phyloP scores from a whole-genome alignment of 2,113 vertebrate species.

The Polyodon spathula region DNA sequence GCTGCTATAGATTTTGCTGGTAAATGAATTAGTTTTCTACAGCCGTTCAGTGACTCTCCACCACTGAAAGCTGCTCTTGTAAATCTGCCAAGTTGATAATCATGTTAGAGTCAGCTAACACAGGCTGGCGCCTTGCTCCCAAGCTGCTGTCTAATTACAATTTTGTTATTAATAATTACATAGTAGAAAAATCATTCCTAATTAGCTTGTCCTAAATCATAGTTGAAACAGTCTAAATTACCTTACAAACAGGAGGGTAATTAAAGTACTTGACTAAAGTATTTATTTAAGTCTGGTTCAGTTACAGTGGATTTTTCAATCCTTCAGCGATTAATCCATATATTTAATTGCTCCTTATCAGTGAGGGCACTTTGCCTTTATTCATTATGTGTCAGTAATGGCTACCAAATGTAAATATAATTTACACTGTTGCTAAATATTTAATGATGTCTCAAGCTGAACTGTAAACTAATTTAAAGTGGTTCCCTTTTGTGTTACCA shows the following conservation, averaged over 20 bases:
- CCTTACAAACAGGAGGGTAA: constrained; percentile 82
- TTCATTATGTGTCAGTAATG: constrained; percentile 66
- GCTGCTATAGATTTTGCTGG: constrained; percentile 28
- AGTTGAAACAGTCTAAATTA: constrained; percentile 82
- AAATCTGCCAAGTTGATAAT: constrained; percentile 65
- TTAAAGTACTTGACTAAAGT: constrained; percentile 94
- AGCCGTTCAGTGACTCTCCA: constrained; percentile 18
- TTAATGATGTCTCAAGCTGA: too few relatives aligned
- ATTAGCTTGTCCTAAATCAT: constrained; percentile 94
- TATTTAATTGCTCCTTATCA: constrained; percentile 69
- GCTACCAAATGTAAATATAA: constrained; percentile 67
- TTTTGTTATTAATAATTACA: constrained; percentile 96
- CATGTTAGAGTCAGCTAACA: constrained; percentile 67
- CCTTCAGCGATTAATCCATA: constrained; percentile 59
- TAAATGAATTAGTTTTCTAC: constrained; percentile 21
- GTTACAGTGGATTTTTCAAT: constrained; percentile 73
- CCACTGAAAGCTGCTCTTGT: constrained; percentile 34
- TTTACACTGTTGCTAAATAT: constrained; percentile 39
- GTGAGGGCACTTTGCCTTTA: constrained; percentile 64
- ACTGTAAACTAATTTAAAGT: too few relatives aligned
- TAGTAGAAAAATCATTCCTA: constrained; percentile 87
- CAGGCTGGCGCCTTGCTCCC: constrained; percentile 66
- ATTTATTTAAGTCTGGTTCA: constrained; percentile 91
- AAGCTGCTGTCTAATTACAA: constrained; percentile 91
- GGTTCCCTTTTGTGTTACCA: too few relatives aligned